These are phyloP conservation scores for Zapus hudsonius DNA, from an alignment of 2,113 vertebrate species.

Conservation along the genomic window DNA sequence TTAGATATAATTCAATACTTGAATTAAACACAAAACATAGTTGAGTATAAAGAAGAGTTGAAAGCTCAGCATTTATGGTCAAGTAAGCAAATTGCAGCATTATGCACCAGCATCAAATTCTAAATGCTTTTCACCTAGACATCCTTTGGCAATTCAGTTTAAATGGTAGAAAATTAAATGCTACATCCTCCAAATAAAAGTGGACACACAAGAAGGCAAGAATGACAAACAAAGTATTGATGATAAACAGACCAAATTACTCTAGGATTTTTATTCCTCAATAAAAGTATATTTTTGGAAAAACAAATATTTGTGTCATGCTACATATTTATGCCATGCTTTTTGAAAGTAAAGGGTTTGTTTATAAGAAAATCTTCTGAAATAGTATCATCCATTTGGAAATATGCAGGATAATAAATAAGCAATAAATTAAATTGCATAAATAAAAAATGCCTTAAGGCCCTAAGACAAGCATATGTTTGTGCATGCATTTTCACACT, in stretches of 20 bases:
- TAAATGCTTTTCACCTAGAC: conserved; percentile 50
- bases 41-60: conserved; percentile 61
- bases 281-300: conserved; percentile 37
- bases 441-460: conserved; percentile 72
- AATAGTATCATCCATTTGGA: conserved; percentile 59
- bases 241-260: conserved; percentile 33
- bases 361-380: conserved; percentile 65
- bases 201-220: conserved; percentile 11
- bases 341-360: conserved; percentile 45
- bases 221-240: conserved; percentile 12
- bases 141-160: conserved; percentile 59
- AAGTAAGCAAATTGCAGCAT: conserved; percentile 69
- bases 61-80: conserved; percentile 68
- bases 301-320: conserved; percentile 51
- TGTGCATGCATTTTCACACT: conserved; percentile 81
- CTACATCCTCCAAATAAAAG: conserved; percentile 52
- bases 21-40: conserved; percentile 68
- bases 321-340: not conserved
- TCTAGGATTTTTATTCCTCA: conserved; percentile 40
- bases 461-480: conserved; percentile 78
- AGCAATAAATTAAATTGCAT: not conserved
- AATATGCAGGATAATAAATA: conserved; percentile 51
- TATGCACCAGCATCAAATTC: conserved; percentile 65
- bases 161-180: conserved; percentile 63
- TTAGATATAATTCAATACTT: conserved; percentile 70